phyloP scores from a whole-genome alignment of 2,113 vertebrate genomes.

The Xyrauchen texanus region DNA sequence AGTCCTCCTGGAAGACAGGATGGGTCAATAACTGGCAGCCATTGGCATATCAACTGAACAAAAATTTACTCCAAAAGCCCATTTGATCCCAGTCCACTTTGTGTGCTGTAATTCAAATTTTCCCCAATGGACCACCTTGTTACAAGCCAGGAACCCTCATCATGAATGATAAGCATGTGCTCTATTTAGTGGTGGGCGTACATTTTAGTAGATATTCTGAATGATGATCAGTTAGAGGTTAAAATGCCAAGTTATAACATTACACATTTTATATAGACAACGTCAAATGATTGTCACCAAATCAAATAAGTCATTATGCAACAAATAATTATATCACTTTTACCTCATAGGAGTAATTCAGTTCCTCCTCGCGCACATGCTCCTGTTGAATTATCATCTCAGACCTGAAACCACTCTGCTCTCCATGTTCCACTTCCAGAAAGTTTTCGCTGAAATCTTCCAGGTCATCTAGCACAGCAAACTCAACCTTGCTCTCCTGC shows the following conservation, averaged over 20 bases:
- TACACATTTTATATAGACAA: no score
- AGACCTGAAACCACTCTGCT: conserved; percentile 88
- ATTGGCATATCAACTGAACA: neutral
- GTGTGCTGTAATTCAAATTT: conserved; percentile 22
- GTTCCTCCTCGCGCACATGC: conserved; percentile 87
- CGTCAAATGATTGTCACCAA: no score
- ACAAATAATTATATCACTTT: conserved; percentile 36
- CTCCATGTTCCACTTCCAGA: conserved; percentile 87
- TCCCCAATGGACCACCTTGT: conserved; percentile 19
- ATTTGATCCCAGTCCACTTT: conserved; percentile 31
- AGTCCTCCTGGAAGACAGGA: conserved; percentile 84
- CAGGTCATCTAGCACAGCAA: conserved; percentile 96
- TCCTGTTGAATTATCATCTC: conserved; percentile 91
- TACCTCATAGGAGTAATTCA: conserved; percentile 93
- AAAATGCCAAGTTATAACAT: no score
- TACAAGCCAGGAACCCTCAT: conserved; percentile 5
- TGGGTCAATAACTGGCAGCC: conserved; percentile 23
- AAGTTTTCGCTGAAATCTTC: conserved; percentile 97
- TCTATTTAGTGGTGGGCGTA: neutral
- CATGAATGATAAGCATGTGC: neutral
- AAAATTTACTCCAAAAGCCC: neutral
- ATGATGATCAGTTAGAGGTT: no score
- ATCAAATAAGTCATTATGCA: neutral
- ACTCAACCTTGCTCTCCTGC: conserved; percentile 96
- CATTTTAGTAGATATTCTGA: no score